phyloP scores from a whole-genome alignment of 2,797 vertebrate species.

The Acipenser transmontanus region DNA sequence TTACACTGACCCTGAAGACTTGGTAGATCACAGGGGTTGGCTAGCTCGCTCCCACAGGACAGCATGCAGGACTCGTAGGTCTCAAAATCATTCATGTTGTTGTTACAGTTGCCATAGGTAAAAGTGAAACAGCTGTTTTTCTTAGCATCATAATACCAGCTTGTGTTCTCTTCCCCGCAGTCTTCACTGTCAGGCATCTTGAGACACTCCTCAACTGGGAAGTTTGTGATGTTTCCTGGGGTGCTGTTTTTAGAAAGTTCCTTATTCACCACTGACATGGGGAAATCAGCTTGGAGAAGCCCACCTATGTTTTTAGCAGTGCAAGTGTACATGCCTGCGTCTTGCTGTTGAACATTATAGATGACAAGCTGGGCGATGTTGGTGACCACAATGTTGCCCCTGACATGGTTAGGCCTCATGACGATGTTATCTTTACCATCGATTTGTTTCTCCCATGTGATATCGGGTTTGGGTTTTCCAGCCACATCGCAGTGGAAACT shows the following conservation, averaged over 20 bases:
- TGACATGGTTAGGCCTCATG: slow-evolving; percentile 84
- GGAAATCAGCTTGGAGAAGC: slow-evolving; percentile 68
- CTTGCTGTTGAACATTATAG: slow-evolving; percentile 85
- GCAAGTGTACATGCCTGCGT: slow-evolving; percentile 88
- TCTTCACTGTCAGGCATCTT: slow-evolving; percentile 69
- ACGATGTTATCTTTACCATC: slow-evolving; percentile 69
- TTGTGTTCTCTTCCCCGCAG: slow-evolving; percentile 77
- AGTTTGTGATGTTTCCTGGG: slow-evolving; percentile 60
- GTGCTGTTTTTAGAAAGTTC: slow-evolving; percentile 46
- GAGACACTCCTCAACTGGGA: slow-evolving; percentile 70
- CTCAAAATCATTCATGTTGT: slow-evolving; percentile 80
- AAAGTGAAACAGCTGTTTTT: slow-evolving; percentile 88
- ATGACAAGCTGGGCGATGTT: slow-evolving; percentile 95
- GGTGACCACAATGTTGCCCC: slow-evolving; percentile 86
- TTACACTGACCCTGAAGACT: slow-evolving; percentile 87
- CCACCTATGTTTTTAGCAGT: slow-evolving; percentile 76
- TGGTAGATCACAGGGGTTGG: slow-evolving; percentile 74
- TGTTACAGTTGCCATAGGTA: slow-evolving; percentile 71
- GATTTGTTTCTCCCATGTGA: slow-evolving; percentile 91
- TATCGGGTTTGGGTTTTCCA: slow-evolving; percentile 79
- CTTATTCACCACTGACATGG: slow-evolving; percentile 67
- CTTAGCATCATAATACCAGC: slow-evolving; percentile 84
- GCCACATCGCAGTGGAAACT: slow-evolving; percentile 92
- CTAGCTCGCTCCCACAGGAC: slow-evolving; percentile 77
- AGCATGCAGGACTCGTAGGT: slow-evolving; percentile 78